phyloP scores from a whole-genome alignment of 23 tunicate species.

The Ciona savignyi region DNA sequence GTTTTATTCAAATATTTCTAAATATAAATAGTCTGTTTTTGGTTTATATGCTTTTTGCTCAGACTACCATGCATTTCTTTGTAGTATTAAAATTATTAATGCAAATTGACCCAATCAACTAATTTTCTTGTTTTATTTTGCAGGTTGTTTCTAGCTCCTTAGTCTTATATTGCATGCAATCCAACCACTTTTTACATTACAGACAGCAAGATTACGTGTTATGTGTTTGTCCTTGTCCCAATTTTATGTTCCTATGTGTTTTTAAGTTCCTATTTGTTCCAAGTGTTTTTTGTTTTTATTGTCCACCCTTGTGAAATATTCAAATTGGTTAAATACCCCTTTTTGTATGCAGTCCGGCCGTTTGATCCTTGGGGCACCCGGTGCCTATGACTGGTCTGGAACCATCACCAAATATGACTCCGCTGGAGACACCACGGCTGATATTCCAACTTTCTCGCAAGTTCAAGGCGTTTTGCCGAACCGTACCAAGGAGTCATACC shows the following conservation, averaged over 20 bases:
- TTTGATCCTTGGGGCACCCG: conserved; percentile 71
- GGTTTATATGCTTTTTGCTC: too few relatives aligned
- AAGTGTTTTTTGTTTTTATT: too few relatives aligned
- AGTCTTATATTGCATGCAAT: neutral
- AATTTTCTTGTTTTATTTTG: neutral
- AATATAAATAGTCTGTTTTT: too few relatives aligned
- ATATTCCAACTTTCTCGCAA: conserved; percentile 54
- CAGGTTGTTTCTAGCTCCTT: neutral
- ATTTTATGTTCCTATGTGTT: neutral
- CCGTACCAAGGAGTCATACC: conserved; percentile 72
- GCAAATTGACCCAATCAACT: too few relatives aligned
- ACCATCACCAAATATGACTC: conserved; percentile 67
- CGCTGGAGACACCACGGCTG: conserved; percentile 33
- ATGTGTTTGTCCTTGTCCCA: neutral
- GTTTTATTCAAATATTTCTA: too few relatives aligned
- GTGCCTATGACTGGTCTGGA: conserved; percentile 94
- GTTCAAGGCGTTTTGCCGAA: conserved; percentile 48
- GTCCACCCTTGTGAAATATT: too few relatives aligned
- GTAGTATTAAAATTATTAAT: too few relatives aligned
- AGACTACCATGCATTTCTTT: too few relatives aligned
- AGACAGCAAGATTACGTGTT: neutral
- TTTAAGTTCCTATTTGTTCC: too few relatives aligned
- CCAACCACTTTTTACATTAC: neutral
- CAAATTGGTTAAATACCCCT: too few relatives aligned
- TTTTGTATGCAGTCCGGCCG: conserved; percentile 43